phyloP scores from a whole-genome alignment of 2,888 invertebrate species.

The Spisula solida region DNA sequence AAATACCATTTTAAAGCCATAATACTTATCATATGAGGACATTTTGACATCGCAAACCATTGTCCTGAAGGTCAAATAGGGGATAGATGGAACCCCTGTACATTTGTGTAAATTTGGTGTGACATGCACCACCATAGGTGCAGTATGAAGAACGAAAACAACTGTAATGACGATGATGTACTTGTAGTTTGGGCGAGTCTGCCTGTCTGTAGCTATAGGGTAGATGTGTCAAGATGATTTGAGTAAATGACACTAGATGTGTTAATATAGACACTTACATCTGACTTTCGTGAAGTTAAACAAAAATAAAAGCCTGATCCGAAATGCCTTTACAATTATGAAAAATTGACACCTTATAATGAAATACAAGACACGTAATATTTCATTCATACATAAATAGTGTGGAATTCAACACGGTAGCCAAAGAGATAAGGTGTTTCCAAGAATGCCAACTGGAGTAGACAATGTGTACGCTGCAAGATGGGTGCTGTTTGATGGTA shows the following conservation, averaged over 20 bases:
- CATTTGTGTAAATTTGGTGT: too few relatives aligned
- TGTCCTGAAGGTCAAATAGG: too few relatives aligned
- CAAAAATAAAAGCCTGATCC: constrained; percentile 3
- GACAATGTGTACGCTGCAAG: neutral
- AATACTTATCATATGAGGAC: too few relatives aligned
- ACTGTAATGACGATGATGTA: neutral
- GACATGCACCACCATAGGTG: neutral
- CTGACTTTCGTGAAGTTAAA: neutral
- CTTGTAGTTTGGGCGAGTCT: constrained; percentile 5
- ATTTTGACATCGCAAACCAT: too few relatives aligned
- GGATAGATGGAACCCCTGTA: too few relatives aligned
- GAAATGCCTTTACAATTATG: neutral
- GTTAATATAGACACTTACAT: constrained; percentile 36
- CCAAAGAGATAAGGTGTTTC: neutral
- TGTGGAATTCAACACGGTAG: neutral
- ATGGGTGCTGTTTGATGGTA: neutral
- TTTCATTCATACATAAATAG: constrained; percentile 19
- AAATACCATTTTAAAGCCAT: too few relatives aligned
- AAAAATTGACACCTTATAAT: neutral
- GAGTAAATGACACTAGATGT: constrained; percentile 25
- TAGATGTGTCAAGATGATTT: constrained; percentile 41
- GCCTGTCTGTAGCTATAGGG: constrained; percentile 8
- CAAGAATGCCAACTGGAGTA: constrained; percentile 10
- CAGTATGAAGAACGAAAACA: neutral
- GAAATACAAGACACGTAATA: constrained; percentile 10